phyloP scores from a whole-genome alignment of 1,140 invertebrate genomes.

The Papilio helenus region DNA sequence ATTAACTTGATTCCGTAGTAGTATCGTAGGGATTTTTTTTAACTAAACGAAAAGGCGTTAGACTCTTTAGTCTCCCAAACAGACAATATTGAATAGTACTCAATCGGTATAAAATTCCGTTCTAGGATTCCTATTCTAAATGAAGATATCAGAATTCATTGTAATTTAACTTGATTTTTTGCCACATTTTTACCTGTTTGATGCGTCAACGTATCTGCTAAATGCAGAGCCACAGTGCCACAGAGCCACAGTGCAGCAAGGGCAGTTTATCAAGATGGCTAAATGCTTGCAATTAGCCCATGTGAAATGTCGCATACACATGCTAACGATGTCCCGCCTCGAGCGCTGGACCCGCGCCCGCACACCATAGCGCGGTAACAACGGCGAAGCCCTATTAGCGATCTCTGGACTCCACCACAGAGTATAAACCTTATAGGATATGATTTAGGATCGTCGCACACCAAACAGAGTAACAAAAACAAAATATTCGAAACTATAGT shows the following conservation, averaged over 20 bases:
- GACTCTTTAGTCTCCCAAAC: no score
- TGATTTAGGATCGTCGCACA: conserved; percentile 43
- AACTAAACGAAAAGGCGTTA: no score
- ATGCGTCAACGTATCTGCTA: conserved; percentile 54
- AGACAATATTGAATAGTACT: no score
- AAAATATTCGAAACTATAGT: no score
- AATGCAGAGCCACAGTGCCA: conserved; percentile 51
- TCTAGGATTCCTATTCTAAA: background rate
- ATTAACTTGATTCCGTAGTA: background rate
- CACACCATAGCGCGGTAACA: conserved; percentile 37
- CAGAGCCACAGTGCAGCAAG: conserved; percentile 51
- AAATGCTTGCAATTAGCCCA: conserved; percentile 79
- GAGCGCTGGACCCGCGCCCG: conserved; percentile 42
- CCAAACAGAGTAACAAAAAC: background rate
- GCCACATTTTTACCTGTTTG: background rate
- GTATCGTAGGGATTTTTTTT: no score
- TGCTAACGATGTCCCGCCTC: conserved; percentile 76
- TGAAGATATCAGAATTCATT: background rate
- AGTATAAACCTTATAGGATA: conserved; percentile 48
- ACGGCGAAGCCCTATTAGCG: conserved; percentile 29
- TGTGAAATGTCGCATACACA: conserved; percentile 80
- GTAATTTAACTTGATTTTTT: background rate
- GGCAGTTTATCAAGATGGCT: conserved; percentile 79
- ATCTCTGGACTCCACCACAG: conserved; percentile 43
- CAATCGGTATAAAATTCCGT: no score